phyloP scores from a whole-genome alignment of 2,113 vertebrate species.

The Oreocharis arfaki region DNA sequence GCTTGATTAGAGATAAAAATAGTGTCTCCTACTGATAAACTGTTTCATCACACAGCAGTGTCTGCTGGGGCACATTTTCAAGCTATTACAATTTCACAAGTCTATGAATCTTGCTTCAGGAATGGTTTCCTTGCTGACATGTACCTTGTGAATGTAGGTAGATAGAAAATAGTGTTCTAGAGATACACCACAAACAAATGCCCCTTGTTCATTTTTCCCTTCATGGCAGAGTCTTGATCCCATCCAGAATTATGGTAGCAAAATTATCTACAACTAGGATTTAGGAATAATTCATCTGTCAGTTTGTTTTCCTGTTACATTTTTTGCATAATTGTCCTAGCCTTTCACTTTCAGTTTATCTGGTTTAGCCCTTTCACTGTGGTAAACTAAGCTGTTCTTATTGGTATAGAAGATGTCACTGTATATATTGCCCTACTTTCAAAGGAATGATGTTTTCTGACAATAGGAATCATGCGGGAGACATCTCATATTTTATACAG shows the following conservation, averaged over 20 bases:
- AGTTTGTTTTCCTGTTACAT: not conserved
- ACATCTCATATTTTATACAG: not conserved
- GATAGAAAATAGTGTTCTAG: not conserved
- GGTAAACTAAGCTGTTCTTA: not conserved
- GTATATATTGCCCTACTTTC: not conserved
- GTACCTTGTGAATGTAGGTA: not conserved
- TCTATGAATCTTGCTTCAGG: not conserved
- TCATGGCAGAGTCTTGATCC: not conserved
- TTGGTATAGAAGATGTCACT: not conserved
- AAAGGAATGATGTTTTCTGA: not conserved
- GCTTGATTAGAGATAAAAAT: constrained; percentile 55
- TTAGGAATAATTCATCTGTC: not conserved
- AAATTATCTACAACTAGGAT: not conserved
- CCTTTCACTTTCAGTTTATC: not conserved
- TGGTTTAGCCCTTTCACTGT: not conserved
- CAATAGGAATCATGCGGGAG: not conserved
- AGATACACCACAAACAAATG: not conserved
- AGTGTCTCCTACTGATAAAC: constrained; percentile 33
- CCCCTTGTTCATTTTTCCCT: not conserved
- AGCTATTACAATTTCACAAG: not conserved
- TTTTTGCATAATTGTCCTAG: not conserved
- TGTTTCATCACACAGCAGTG: constrained; percentile 25
- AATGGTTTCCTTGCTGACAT: not conserved
- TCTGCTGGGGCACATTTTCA: not conserved
- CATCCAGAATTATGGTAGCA: not conserved